phyloP scores from a whole-genome alignment of 1,140 invertebrate species.

The Adoxophyes honmai region DNA sequence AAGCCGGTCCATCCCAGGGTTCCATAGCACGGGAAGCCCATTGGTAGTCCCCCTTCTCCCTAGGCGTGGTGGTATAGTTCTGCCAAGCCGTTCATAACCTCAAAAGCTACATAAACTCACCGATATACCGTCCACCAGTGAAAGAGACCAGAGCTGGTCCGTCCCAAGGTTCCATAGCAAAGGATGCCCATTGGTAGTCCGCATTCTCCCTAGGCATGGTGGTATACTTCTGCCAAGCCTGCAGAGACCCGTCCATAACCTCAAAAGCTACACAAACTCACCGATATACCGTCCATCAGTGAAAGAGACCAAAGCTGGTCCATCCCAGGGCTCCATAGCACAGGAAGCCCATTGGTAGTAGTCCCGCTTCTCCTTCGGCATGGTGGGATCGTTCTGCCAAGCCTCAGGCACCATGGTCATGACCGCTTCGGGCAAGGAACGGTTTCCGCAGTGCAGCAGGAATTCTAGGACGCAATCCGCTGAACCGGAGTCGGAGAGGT shows the following conservation, averaged over 20 bases:
- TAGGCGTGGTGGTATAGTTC: conserved; percentile 94
- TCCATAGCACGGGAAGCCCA: conserved; percentile 99
- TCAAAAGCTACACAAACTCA: conserved; percentile 27
- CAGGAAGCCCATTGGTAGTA: conserved; percentile 99
- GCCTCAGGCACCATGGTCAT: conserved; percentile 99
- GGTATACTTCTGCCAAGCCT: conserved; percentile 96
- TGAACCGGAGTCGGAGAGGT: conserved; percentile 97
- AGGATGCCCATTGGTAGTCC: conserved; percentile 94
- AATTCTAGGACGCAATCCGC: conserved; percentile 99
- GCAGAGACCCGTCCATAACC: neutral
- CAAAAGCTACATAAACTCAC: conserved; percentile 56
- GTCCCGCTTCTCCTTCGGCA: conserved; percentile 94
- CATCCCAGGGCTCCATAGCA: conserved; percentile 99
- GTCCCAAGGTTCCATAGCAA: conserved; percentile 99
- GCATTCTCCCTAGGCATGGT: conserved; percentile 80
- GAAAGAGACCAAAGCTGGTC: conserved; percentile 96
- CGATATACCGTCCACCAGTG: conserved; percentile 98
- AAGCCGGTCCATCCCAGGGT: conserved; percentile 98
- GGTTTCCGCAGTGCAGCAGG: conserved; percentile 93
- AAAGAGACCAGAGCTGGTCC: conserved; percentile 97
- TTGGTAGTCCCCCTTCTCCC: conserved; percentile 95
- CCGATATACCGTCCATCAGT: conserved; percentile 99
- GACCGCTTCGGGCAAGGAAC: conserved; percentile 95
- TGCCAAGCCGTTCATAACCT: conserved; percentile 88
- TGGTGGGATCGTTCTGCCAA: conserved; percentile 97